Conservation (phyloP, 2,888 invertebrate species). For the Tuta absoluta region DNA sequence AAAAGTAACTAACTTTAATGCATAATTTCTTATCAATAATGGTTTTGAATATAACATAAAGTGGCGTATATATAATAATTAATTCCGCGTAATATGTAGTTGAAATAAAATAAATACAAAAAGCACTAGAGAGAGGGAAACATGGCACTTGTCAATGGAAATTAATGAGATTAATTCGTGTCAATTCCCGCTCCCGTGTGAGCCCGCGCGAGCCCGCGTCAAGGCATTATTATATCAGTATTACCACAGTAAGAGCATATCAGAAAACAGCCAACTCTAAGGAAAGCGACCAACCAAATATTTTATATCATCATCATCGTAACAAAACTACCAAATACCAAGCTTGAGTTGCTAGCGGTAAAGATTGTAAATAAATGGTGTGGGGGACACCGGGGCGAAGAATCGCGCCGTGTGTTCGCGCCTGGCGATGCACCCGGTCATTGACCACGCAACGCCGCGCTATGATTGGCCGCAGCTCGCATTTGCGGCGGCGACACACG, state of each 20-base stretch:
- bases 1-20: too few relatives aligned
- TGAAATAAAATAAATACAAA: conserved; percentile 37
- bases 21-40: too few relatives aligned
- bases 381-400: conserved; percentile 38
- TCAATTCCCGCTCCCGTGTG: conserved; percentile 46
- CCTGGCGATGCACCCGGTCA: conserved; percentile 27
- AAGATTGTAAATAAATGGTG: conserved; percentile 61
- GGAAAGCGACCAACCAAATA: conserved; percentile 75
- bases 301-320: conserved; percentile 49
- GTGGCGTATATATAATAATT: too few relatives aligned
- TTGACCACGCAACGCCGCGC: conserved; percentile 36
- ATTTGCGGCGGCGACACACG: conserved; percentile 43
- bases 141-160: conserved; percentile 42
- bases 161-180: conserved; percentile 37
- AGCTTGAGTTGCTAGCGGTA: conserved; percentile 69
- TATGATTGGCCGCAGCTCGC: conserved; percentile 41
- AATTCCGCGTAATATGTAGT: not conserved
- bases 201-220: conserved; percentile 15
- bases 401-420: conserved; percentile 29
- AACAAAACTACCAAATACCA: conserved; percentile 58
- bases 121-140: conserved; percentile 50
- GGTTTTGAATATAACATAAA: too few relatives aligned
- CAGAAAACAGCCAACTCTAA: conserved; percentile 71
- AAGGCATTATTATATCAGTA: conserved; percentile 34
- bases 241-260: conserved; percentile 57